Evolutionary conservation across 2,888 invertebrate species (phyloP).

Genomic region (Chymomyza amoena): DNA sequence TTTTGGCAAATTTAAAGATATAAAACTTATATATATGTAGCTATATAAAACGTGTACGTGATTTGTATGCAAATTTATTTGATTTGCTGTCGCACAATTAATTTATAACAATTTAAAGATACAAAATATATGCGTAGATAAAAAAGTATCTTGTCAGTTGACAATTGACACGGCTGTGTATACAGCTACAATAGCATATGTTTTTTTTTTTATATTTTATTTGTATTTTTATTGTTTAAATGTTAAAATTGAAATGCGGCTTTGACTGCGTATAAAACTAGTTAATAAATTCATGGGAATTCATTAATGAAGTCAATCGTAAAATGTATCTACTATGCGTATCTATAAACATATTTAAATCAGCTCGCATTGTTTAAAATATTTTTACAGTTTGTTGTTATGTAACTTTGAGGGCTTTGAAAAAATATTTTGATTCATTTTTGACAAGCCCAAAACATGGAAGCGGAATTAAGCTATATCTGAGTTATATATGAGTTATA

Average conservation of each 20-base stretch:
- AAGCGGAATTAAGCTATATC: background rate
- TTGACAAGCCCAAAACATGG: background rate
- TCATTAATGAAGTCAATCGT: constrained; percentile 60
- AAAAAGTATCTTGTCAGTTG: constrained; percentile 52
- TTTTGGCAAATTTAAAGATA: constrained; percentile 36
- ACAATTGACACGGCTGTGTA: constrained; percentile 26
- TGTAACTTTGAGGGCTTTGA: background rate
- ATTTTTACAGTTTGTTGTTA: background rate
- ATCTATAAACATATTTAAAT: constrained; percentile 26
- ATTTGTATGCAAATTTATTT: constrained; percentile 43
- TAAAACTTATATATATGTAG: background rate
- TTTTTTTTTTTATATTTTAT: constrained; percentile 32
- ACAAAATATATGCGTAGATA: no score
- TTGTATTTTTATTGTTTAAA: constrained; percentile 34
- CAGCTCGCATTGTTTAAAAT: constrained; percentile 44
- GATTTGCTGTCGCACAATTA: constrained; percentile 6
- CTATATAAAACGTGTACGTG: constrained; percentile 29
- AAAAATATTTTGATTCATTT: background rate
- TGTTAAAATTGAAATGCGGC: constrained; percentile 57
- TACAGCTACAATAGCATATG: constrained; percentile 9
- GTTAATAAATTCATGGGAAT: constrained; percentile 46
- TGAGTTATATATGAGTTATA: no score
- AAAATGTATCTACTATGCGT: constrained; percentile 31
- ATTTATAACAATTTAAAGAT: constrained; percentile 16
- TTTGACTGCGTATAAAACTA: constrained; percentile 41